A percentile compares a stretch with the other conserved stretches of the same genome.
These are phyloP conservation scores for Nephrotoma flavescens DNA, from an alignment of 2,888 invertebrate species.

Conservation along the genomic window DNA sequence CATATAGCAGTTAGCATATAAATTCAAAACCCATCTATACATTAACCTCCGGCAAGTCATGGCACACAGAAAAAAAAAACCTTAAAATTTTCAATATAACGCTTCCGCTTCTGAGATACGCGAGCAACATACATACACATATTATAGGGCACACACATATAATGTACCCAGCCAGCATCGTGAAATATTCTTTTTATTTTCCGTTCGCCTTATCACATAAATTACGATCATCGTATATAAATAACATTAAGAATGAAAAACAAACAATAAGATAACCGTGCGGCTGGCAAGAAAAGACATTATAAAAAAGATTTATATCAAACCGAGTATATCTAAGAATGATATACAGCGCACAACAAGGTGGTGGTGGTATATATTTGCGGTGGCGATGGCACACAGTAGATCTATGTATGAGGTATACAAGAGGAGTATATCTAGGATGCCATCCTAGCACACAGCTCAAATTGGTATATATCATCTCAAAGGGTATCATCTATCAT, in stretches of 20 bases:
- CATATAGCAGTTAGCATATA: neutral
- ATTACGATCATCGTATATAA: neutral
- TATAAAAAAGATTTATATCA: neutral
- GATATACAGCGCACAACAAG: neutral
- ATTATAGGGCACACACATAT: neutral
- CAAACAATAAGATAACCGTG: neutral
- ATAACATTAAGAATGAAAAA: neutral
- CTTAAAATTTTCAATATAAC: neutral
- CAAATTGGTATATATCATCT: neutral
- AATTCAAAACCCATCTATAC: neutral
- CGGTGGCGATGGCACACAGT: neutral
- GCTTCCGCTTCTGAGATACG: neutral
- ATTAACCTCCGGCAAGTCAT: neutral
- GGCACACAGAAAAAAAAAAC: neutral
- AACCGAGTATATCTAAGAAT: neutral
- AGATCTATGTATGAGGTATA: neutral
- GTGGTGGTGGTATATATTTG: neutral
- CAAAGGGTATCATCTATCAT: neutral
- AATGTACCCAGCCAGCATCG: neutral
- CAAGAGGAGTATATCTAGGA: neutral
- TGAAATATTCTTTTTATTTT: neutral
- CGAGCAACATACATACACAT: neutral
- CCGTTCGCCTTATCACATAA: neutral
- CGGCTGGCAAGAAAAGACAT: neutral
- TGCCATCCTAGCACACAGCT: neutral